Evolutionary conservation across 2,888 invertebrate species (phyloP).

Genomic region (Athalia circularis): DNA sequence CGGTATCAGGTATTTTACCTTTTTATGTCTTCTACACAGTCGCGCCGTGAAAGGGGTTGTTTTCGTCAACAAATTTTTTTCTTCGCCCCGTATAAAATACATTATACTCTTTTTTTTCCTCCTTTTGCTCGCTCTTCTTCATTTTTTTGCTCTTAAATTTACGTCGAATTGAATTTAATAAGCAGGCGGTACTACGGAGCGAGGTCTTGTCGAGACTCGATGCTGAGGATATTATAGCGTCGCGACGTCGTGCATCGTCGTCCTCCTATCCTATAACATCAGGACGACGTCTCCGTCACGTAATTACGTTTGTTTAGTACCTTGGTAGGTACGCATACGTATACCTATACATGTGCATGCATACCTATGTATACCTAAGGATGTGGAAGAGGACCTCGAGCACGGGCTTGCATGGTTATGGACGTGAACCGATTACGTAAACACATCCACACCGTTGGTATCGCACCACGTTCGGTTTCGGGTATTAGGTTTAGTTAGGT

Average conservation of each 20-base stretch:
- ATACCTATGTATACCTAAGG: too few species aligned
- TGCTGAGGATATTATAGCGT: background rate
- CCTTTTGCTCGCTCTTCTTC: background rate
- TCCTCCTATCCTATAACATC: background rate
- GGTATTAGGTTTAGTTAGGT: too few species aligned
- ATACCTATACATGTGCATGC: too few species aligned
- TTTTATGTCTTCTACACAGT: too few species aligned
- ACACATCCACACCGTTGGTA: slow-evolving; percentile 34
- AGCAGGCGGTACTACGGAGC: background rate
- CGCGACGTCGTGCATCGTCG: slow-evolving; percentile 20
- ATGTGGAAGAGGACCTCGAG: too few species aligned
- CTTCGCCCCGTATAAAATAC: too few species aligned
- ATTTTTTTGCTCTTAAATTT: background rate
- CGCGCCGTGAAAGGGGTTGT: too few species aligned
- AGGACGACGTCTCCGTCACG: slow-evolving; percentile 25
- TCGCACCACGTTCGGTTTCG: too few species aligned
- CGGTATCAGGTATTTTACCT: too few species aligned
- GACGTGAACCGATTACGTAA: slow-evolving; percentile 39
- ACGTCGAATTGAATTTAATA: background rate
- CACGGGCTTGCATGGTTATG: slow-evolving; percentile 19
- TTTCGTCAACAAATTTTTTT: background rate
- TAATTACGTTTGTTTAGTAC: slow-evolving; percentile 40
- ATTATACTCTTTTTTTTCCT: background rate
- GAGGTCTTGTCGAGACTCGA: slow-evolving; percentile 27
- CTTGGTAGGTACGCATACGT: too few species aligned